Conservation (phyloP, 2,113 vertebrate genomes). For the Muntiacus muntjak region DNA sequence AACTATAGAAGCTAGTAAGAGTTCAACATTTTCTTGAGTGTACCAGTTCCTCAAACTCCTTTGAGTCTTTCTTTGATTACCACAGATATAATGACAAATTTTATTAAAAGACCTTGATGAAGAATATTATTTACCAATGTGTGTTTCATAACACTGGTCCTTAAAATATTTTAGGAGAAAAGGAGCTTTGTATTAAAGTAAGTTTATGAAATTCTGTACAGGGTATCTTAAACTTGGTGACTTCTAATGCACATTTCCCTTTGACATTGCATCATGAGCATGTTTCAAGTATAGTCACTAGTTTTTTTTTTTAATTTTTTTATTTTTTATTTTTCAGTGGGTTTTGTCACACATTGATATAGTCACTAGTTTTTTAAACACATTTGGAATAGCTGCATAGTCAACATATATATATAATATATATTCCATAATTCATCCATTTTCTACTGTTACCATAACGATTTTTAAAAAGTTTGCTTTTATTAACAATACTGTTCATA, state of each 20-base stretch:
- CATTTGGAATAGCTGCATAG: too few species aligned
- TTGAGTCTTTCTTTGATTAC: not conserved
- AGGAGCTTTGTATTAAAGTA: not conserved
- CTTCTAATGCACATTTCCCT: not conserved
- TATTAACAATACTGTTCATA: not conserved
- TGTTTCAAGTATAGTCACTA: not conserved
- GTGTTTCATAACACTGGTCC: not conserved
- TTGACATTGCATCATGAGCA: not conserved
- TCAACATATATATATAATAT: not conserved
- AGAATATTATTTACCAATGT: not conserved
- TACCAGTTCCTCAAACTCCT: not conserved
- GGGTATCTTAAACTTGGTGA: not conserved
- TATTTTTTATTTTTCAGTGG: too few species aligned
- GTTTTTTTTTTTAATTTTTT: not conserved
- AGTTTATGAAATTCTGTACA: not conserved
- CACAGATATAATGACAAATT: not conserved
- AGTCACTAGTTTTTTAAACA: not conserved
- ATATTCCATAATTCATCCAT: not conserved
- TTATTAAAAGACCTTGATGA: not conserved
- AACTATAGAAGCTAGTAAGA: not conserved
- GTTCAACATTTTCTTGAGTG: not conserved
- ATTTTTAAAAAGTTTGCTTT: not conserved
- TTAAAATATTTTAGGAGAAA: not conserved
- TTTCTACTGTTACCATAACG: not conserved
- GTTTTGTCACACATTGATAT: not conserved